Conservation (phyloP, 1,140 invertebrate species). For the Ceratina calcarata region DNA sequence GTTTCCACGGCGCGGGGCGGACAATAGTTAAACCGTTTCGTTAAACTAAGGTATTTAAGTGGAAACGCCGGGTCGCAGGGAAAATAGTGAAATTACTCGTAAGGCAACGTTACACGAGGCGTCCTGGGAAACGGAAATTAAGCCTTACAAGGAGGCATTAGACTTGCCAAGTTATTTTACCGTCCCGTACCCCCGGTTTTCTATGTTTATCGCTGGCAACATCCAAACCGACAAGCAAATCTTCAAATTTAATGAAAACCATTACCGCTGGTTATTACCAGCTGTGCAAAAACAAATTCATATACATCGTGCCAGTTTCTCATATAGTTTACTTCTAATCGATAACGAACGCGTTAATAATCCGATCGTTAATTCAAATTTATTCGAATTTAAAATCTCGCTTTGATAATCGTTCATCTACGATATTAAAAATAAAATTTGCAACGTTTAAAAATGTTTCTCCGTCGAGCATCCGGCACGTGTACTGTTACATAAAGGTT, state of each 20-base stretch:
- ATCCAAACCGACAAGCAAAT: slow-evolving; percentile 25
- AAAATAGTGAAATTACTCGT: slow-evolving; percentile 58
- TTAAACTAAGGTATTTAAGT: slow-evolving; percentile 55
- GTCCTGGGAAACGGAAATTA: slow-evolving; percentile 40
- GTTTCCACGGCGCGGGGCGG: slow-evolving; percentile 10
- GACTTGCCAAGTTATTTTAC: slow-evolving; percentile 36
- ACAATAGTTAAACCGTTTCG: slow-evolving; percentile 60
- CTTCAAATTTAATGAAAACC: slow-evolving; percentile 36
- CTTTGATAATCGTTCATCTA: neutral
- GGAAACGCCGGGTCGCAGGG: slow-evolving; percentile 49
- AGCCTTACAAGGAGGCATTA: slow-evolving; percentile 39
- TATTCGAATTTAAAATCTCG: too few species aligned
- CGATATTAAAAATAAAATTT: slow-evolving; percentile 5
- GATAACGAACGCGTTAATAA: neutral
- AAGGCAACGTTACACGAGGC: slow-evolving; percentile 50
- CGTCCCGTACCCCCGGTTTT: slow-evolving; percentile 4
- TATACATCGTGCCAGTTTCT: neutral
- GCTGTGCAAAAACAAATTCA: slow-evolving; percentile 17
- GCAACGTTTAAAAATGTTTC: slow-evolving; percentile 1
- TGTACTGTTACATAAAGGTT: neutral
- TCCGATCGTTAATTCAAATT: too few species aligned
- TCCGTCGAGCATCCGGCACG: neutral
- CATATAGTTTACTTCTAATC: neutral
- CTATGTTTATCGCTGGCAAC: slow-evolving; percentile 24
- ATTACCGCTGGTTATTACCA: neutral